Percentiles rank a stretch among this genome's conserved stretches.
Conservation (phyloP, 2,797 vertebrate genomes). For the Pipistrellus pygmaeus region DNA sequence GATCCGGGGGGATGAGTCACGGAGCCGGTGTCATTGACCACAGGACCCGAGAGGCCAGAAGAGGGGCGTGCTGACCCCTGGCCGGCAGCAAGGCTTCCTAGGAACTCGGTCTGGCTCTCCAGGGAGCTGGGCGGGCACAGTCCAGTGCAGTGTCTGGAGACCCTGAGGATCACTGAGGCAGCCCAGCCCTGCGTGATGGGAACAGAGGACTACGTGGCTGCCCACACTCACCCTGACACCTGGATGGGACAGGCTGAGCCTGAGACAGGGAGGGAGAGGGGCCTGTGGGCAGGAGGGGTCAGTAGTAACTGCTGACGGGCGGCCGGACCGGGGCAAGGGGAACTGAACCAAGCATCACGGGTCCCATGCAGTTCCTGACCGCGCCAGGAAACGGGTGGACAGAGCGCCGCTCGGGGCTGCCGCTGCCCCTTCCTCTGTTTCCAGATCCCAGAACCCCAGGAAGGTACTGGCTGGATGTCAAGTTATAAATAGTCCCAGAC, state of each 20-base stretch:
- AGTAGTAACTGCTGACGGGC: fast-evolving
- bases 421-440: fast-evolving
- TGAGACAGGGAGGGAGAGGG: neutral
- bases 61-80: neutral
- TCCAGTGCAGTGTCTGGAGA: too few species aligned
- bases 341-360: fast-evolving
- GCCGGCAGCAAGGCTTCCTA: neutral
- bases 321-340: neutral
- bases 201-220: neutral
- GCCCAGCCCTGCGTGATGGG: fast-evolving
- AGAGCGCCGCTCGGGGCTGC: fast-evolving
- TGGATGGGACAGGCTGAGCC: fast-evolving
- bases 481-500: neutral
- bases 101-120: neutral
- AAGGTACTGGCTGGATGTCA: too few species aligned
- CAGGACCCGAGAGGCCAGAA: neutral
- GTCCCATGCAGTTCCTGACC: fast-evolving
- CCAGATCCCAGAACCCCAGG: fast-evolving
- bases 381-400: fast-evolving
- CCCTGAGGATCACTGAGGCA: neutral
- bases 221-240: fast-evolving
- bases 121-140: fast-evolving
- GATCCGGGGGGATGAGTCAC: neutral
- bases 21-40: neutral
- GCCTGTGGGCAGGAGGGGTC: too few species aligned